Percentiles rank a stretch among this genome's conserved stretches.
Conservation (phyloP, 2,888 invertebrate genomes). For the Lepidochrysops patricia region DNA sequence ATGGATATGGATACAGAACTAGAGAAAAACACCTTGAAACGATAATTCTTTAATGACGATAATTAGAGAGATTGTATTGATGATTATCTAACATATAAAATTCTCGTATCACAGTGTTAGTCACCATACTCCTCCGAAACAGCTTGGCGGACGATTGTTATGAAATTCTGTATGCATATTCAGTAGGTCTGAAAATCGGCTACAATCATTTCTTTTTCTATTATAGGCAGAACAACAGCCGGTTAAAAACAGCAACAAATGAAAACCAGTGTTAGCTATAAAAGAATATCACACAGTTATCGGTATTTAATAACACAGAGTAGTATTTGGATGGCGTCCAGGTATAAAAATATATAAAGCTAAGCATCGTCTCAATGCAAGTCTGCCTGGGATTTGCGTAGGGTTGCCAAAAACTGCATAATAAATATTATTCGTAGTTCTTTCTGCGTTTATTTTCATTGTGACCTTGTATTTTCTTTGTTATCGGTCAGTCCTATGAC, state of each 20-base stretch:
- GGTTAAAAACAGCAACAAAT: neutral
- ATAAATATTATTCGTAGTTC: neutral
- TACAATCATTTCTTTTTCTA: too few relatives aligned
- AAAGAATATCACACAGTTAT: slow-evolving; percentile 23
- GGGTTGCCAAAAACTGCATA: slow-evolving; percentile 19
- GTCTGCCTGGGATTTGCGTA: slow-evolving; percentile 44
- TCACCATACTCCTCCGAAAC: too few relatives aligned
- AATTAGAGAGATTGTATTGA: too few relatives aligned
- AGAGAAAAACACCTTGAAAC: too few relatives aligned
- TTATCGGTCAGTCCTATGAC: neutral
- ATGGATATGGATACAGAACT: too few relatives aligned
- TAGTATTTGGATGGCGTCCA: slow-evolving; percentile 67
- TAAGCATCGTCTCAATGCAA: slow-evolving; percentile 49
- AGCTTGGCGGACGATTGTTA: too few relatives aligned
- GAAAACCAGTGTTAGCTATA: slow-evolving; percentile 29
- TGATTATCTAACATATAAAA: too few relatives aligned
- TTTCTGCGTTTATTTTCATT: neutral
- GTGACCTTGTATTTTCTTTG: slow-evolving; percentile 2
- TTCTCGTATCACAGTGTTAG: too few relatives aligned
- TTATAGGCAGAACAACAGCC: too few relatives aligned
- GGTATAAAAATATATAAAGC: slow-evolving; percentile 67
- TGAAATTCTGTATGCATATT: too few relatives aligned
- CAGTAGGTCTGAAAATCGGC: too few relatives aligned
- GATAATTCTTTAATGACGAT: too few relatives aligned
- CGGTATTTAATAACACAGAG: slow-evolving; percentile 47